Conservation (phyloP, 2,797 vertebrate genomes). For the Chaetophractus vellerosus region DNA sequence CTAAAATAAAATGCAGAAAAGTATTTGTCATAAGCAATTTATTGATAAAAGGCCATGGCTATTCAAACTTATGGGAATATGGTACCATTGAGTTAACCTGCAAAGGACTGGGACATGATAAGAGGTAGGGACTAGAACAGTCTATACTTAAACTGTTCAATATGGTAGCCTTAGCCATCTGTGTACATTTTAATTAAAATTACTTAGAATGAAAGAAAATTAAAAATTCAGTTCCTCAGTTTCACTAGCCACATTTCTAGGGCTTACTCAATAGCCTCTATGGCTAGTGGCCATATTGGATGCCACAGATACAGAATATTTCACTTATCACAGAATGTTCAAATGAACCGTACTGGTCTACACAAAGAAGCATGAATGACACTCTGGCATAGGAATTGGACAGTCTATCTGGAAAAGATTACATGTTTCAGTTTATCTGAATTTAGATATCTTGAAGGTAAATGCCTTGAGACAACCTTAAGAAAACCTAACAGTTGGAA, state of each 20-base stretch:
- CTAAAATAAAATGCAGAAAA: too few species aligned
- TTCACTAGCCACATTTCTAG: background rate
- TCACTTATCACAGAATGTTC: background rate
- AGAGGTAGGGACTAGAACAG: too few species aligned
- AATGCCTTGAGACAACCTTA: background rate
- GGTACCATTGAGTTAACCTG: background rate
- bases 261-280: background rate
- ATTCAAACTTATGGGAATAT: background rate
- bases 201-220: background rate
- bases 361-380: background rate
- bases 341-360: background rate
- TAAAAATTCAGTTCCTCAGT: background rate
- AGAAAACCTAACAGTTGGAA: background rate
- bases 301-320: background rate
- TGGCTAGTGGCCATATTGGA: fast-evolving
- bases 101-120: background rate
- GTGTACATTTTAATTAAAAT: background rate
- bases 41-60: too few species aligned
- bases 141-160: background rate
- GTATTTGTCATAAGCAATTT: too few species aligned
- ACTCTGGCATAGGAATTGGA: background rate
- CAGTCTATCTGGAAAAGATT: background rate
- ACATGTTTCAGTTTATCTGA: background rate
- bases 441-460: background rate
- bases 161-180: background rate